Evolutionary conservation across 2,113 vertebrate species (phyloP), one percentile per base, ranked within the genome.

Genomic region (Platichthys stellatus): DNA sequence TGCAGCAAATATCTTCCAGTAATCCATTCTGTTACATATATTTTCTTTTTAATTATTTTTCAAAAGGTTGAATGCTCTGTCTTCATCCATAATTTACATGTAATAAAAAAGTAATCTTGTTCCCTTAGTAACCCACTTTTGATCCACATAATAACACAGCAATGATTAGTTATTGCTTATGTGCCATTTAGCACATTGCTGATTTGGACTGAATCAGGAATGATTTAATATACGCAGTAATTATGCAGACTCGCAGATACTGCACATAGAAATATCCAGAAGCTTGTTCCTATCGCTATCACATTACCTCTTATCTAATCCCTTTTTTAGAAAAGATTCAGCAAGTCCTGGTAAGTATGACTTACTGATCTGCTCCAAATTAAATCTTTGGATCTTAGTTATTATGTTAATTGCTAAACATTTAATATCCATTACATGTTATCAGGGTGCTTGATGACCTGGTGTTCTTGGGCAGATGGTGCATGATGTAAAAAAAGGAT

Each of bases 101-200:
- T 5, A 64, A 24, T 43, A 18, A 12, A 43, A 4, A 23, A 45
- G 18, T 21, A 40, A 17, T 47, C 9, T 2, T 64, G 5, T 24
- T 7, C 40, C 38, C 15, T 3, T 17, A 47, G 13, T 24, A 57
- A 24, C 5, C 7, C 9, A 57, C 2, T 24, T 12, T 4, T 1
- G 8, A 49, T n/a, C 26, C 24, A 69, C 8, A 54, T 38, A 56
- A 64, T 69, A 21, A 69, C 20, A 69, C 20, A 43, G 53, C n/a
- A 51, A 71, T 64, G 14, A 81, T 67, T 43, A 20, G 15, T 60
- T 53, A 63, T 66, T 74, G 45, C 51, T n/a, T 9, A 83, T 66
- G 59, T 70, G 47, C 47, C 47, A 51, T 51, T 18, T 15, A 73
- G 17, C 49, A 31, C 49, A 21, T 4, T 12, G 45, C 45, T 47